These are phyloP conservation scores for Solenopsis fugax DNA, from an alignment of 1,140 invertebrate genomes.

Conservation along the genomic window DNA sequence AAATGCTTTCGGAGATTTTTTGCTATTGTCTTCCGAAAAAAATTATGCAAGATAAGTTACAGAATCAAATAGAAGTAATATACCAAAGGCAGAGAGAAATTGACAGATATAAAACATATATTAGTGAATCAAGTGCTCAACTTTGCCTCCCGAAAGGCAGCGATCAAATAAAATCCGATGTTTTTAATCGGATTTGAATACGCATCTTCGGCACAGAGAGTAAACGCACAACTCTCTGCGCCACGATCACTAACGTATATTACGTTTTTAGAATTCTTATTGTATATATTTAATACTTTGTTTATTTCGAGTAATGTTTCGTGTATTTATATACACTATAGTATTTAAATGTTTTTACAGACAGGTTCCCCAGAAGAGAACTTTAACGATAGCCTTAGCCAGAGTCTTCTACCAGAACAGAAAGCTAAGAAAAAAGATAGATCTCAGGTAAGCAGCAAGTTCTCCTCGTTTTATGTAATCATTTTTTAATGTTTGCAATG, in stretches of 20 bases:
- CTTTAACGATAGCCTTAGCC: conserved; percentile 89
- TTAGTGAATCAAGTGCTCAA: too few species aligned
- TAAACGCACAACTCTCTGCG: too few species aligned
- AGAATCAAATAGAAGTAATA: too few species aligned
- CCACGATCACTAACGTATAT: neutral
- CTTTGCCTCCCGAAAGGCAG: too few species aligned
- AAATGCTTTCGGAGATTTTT: too few species aligned
- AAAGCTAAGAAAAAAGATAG: conserved; percentile 88
- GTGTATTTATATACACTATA: conserved; percentile 3
- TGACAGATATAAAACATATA: too few species aligned
- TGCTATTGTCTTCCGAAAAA: too few species aligned
- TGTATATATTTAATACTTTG: neutral
- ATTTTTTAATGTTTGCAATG: conserved; percentile 33
- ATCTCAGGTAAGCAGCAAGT: conserved; percentile 81
- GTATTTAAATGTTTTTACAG: conserved; percentile 82
- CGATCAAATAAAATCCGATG: too few species aligned
- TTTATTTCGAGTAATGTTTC: neutral
- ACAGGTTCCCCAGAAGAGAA: conserved; percentile 85
- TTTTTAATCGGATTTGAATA: too few species aligned
- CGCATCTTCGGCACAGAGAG: too few species aligned
- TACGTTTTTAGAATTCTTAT: conserved; percentile 29
- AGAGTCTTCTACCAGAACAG: conserved; percentile 87
- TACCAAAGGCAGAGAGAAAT: too few species aligned
- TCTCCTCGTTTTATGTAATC: neutral
- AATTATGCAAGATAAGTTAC: too few species aligned